Base-by-base conservation (phyloP, 2,113 vertebrate genomes). In the Datnioides undecimradiatus region DNA sequence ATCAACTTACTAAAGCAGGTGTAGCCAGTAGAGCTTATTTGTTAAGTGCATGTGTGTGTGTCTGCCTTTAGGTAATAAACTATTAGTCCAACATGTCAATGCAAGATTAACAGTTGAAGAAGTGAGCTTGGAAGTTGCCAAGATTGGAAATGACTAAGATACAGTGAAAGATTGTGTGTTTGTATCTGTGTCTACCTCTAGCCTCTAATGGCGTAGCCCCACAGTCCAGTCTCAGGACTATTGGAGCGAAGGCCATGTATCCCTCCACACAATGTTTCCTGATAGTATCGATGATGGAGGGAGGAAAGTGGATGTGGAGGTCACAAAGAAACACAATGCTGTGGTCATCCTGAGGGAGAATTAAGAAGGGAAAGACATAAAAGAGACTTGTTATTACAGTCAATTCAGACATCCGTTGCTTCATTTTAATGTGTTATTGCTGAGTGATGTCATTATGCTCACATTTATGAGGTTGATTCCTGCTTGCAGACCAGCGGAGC, bases 311-410 rank as follows among this genome's bases (percentile, higher is more conserved):
- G 89, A 99, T 96, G 90, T 99, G 98, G 14, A 99, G 96, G 90
- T 99, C 98, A 8, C 97, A 99, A n/a, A 99, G 96, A 92, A 99
- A 99, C 73, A 98, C 34, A 52, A 99, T 99, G 93, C 98, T 99
- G 93, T 98, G 96, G 0, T 95, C 82, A 87, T 99, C 97, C 98
- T 99, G 87, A 41, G 83, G 65, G 21, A 80, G 14, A 64, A 34
- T 2, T 12, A 57, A 9, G 10, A 46, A 46, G 51, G 13, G 5
- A 67, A 36, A 11, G 0, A 38, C 57, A 29, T 36, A 46, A 8
- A 49, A 8, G 25, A 36, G 1, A 71, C 40, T 10, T 36, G 31
- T 6, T 54, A 9, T 57, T 25, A 14, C 3, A 17, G 9, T 52
- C 23, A 60, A 13, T 59, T 16, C 1, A 64, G n/a, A 27, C 5